Percentiles rank a stretch among this genome's conserved stretches.
These are phyloP conservation scores for Trichosurus vulpecula DNA, from an alignment of 2,797 vertebrate genomes.

Conservation along the genomic window DNA sequence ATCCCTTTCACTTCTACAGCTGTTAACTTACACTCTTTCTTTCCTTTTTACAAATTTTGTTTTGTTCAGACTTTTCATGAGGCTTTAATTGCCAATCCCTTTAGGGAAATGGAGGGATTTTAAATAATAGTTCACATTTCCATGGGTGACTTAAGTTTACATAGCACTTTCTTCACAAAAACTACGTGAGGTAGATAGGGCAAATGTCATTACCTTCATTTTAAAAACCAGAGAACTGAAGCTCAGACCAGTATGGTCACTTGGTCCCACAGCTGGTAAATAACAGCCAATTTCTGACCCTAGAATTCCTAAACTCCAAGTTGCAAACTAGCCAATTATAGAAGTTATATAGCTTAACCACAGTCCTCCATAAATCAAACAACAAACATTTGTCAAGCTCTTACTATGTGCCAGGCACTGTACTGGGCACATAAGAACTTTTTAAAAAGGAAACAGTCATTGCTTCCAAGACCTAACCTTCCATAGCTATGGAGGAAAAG, in stretches of 20 bases:
- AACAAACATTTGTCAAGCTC: not conserved
- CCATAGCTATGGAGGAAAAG: not conserved
- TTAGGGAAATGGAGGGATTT: not conserved
- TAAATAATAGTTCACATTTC: not conserved
- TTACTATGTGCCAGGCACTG: not conserved
- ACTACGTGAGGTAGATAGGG: not conserved
- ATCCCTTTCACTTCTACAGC: not conserved
- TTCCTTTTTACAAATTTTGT: not conserved
- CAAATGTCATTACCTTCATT: not conserved
- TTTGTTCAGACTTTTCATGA: not conserved
- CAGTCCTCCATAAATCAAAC: not conserved
- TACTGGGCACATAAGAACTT: not conserved
- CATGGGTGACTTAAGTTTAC: not conserved
- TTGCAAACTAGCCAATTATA: not conserved
- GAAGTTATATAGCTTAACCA: not conserved
- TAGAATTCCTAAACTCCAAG: not conserved
- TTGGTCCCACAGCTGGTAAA: not conserved
- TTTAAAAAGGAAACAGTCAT: not conserved
- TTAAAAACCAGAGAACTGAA: not conserved
- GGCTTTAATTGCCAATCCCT: not conserved
- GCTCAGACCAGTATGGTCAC: not conserved
- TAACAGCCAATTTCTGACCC: not conserved
- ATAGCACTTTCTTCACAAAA: not conserved
- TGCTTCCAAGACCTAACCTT: not conserved
- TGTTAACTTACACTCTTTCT: not conserved